Evolutionary conservation across 1,140 invertebrate genomes (phyloP).

Genomic region (Mycetomoellerius zeteki): DNA sequence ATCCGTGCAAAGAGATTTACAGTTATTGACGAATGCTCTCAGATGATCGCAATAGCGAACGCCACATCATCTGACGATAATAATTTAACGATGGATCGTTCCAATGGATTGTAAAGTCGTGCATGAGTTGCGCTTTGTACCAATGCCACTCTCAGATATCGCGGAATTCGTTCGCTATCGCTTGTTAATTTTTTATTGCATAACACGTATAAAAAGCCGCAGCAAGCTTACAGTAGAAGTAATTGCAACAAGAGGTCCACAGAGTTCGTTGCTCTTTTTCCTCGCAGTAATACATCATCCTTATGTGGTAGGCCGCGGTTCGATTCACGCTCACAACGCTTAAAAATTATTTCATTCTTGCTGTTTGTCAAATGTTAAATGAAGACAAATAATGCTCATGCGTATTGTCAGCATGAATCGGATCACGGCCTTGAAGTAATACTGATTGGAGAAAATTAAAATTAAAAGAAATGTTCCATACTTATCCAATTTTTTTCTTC

Average conservation of each 20-base stretch:
- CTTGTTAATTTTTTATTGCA: constrained; percentile 20
- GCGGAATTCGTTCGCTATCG: constrained; percentile 8
- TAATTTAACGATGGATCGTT: constrained; percentile 8
- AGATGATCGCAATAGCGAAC: background rate
- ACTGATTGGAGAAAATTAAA: background rate
- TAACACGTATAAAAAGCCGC: background rate
- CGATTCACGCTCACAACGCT: too few species aligned
- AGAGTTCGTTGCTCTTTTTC: background rate
- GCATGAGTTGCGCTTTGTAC: constrained; percentile 1
- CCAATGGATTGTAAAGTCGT: constrained; percentile 8
- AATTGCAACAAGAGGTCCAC: background rate
- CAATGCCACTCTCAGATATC: constrained; percentile 1
- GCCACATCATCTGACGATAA: background rate
- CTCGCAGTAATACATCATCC: background rate
- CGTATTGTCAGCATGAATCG: too few species aligned
- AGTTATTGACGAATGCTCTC: constrained; percentile 14
- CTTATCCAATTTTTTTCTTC: background rate
- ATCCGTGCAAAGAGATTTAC: constrained; percentile 3
- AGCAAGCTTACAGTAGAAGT: constrained; percentile 13
- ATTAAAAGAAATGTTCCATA: background rate
- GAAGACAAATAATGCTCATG: too few species aligned
- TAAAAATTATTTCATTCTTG: too few species aligned
- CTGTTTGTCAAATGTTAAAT: too few species aligned
- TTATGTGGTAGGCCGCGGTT: background rate
- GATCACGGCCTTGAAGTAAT: background rate